Evolutionary conservation across 2,888 invertebrate genomes (phyloP), one percentile per base, ranked within the genome.

Genomic region (Proisotoma minuta): DNA sequence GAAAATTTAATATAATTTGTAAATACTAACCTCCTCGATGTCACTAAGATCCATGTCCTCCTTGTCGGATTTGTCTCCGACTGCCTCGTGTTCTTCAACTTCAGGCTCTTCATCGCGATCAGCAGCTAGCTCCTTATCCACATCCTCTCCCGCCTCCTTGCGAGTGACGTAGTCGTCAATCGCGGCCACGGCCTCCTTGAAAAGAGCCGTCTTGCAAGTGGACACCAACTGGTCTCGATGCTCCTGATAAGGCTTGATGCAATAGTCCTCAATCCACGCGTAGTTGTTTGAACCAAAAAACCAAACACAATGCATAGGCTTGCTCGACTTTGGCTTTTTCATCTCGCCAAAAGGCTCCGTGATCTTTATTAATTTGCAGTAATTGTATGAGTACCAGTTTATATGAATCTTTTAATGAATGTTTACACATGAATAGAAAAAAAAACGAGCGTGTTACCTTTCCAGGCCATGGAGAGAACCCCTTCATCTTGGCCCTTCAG

Each of bases 401-500:
- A 34, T 8, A n/a, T 43, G 18, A 15, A 43, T 18, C 15, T 18
- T 20, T 10, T 8, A 15, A 10, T 34, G 34, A 34, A 34, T 34
- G n/a, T n/a, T n/a, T 15, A 34, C 34, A 8, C 8, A 34, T 52
- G 8, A n/a, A 22, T 39, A 22, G 12, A 24, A 62, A 15, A 58
- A 43, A 57, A 22, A 61, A 50, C 29, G 49, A 26, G 22, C 26
- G 43, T 86, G 90, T 88, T 85, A 95, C 94, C 86, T 91, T 89
- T 81, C 92, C 94, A 69, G 96, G 95, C 96, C 96, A 96, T 71
- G 93, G 91, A 73, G 92, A 89, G 82, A 91, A 95, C 75, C 93
- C 91, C 83, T 93, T 95, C 93, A 96, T 93, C 85, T 94, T 95
- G 63, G 95, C 94, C 95, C 95, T 96, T n/a, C 84, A 74, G 85